Base-by-base conservation (phyloP, 2,113 vertebrate genomes). In the Neomonachus schauinslandi region DNA sequence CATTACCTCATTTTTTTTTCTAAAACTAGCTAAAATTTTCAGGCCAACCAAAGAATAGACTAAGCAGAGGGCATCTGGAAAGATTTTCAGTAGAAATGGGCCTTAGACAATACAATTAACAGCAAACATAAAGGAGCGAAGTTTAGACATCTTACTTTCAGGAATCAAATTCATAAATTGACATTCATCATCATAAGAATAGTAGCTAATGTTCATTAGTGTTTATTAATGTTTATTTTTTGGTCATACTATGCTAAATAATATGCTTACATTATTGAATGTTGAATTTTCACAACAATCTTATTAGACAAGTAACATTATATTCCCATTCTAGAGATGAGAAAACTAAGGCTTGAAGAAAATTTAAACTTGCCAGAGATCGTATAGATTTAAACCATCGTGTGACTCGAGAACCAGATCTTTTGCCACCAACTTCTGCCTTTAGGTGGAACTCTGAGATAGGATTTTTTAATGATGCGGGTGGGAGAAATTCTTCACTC, bases 21-120 rank as follows among this genome's bases (percentile, higher is more conserved):
- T 80, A 91, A 82, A 91, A 86, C 84, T 49, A 55, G 26, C 55
- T 91, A 76, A 90, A 87, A 19, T 8, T 76, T 95, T 95, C 39
- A 93, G 57, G 15, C 28, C 36, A 87, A 21, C 0, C 26, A 4
- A 84, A 77, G 15, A 95, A 85, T 19, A 80, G 10, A 5, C 16
- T 76, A 88, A 63, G 22, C 18, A 55, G 21, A 88, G 42, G 13
- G 7, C 16, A 74, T 9, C 67, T 19, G 81, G 36, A 77, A 61
- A 76, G 28, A 63, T 74, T 91, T 72, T 86, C 69, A 82, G 65
- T 33, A 77, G 28, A 86, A 49, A 1, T 10, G 69, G 39, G 57
- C 7, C 36, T 89, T 88, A 18, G 46, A 83, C 7, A 21, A 39
- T 69, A n/a, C 1, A 31, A 33, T 39, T n/a, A 28, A 59, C 26